phyloP scores from a whole-genome alignment of 2,888 invertebrate genomes.

The Machimus atricapillus region DNA sequence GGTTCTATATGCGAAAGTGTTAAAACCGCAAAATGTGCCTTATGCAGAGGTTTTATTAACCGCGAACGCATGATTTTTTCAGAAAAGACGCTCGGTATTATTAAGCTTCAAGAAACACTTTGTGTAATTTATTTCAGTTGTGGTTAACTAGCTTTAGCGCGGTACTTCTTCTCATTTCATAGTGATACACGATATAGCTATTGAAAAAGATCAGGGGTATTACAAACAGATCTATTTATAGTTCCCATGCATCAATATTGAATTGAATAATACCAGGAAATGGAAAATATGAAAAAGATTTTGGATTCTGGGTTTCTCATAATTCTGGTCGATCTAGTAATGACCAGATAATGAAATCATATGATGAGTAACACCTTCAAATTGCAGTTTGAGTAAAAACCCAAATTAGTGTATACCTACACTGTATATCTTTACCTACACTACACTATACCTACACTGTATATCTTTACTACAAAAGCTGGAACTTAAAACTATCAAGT shows the following conservation, averaged over 20 bases:
- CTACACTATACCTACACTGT: too few species aligned
- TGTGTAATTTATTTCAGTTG: constrained; percentile 28
- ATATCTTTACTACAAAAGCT: background rate
- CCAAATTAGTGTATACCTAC: background rate
- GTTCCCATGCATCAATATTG: background rate
- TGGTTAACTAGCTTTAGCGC: constrained; percentile 32
- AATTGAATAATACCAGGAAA: constrained; percentile 17
- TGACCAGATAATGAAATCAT: background rate
- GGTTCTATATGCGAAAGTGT: constrained; percentile 11
- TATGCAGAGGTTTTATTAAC: constrained; percentile 11
- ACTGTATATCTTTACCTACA: background rate
- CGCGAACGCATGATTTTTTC: constrained; percentile 12
- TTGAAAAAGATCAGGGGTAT: constrained; percentile 19
- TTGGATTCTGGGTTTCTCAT: constrained; percentile 1
- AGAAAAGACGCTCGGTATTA: constrained; percentile 12
- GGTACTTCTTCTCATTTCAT: constrained; percentile 25
- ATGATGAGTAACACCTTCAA: background rate
- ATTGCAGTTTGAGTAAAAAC: background rate
- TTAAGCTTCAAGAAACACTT: constrained; percentile 11
- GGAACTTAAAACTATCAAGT: background rate
- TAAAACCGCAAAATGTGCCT: constrained; percentile 20
- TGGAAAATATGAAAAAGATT: background rate
- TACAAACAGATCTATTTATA: constrained; percentile 22
- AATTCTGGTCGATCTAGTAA: background rate
- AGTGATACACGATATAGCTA: background rate